Evolutionary conservation across 2,113 vertebrate genomes (phyloP).

Genomic region (Myrmophylax atrothorax): DNA sequence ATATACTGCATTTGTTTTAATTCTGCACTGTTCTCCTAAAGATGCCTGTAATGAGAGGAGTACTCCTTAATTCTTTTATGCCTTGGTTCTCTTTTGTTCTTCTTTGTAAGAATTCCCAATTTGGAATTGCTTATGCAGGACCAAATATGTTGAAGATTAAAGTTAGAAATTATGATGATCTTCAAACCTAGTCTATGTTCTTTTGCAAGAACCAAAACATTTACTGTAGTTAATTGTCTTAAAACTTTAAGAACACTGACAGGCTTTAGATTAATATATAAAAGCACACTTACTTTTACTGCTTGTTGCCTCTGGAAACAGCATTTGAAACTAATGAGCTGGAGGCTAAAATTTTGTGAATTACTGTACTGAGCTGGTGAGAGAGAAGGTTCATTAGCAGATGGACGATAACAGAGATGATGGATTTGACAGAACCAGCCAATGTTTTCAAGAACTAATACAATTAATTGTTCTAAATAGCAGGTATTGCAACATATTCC

Average conservation of each 20-base stretch:
- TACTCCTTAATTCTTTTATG: background rate
- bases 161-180: background rate
- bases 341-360: background rate
- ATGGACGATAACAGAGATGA: background rate
- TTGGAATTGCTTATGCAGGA: background rate
- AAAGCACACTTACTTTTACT: constrained; percentile 11
- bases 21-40: background rate
- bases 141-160: background rate
- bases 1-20: background rate
- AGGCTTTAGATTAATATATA: constrained; percentile 23
- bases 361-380: background rate
- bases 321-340: background rate
- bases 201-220: background rate
- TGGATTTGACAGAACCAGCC: background rate
- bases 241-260: background rate
- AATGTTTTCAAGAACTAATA: background rate
- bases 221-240: background rate
- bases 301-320: background rate
- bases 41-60: background rate
- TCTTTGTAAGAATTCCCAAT: background rate
- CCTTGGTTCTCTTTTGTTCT: background rate
- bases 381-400: background rate
- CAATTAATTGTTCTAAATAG: background rate
- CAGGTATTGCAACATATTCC: background rate
- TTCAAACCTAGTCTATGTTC: background rate